phyloP scores from a whole-genome alignment of 2,888 invertebrate species.

The Agrilus cyanescens region DNA sequence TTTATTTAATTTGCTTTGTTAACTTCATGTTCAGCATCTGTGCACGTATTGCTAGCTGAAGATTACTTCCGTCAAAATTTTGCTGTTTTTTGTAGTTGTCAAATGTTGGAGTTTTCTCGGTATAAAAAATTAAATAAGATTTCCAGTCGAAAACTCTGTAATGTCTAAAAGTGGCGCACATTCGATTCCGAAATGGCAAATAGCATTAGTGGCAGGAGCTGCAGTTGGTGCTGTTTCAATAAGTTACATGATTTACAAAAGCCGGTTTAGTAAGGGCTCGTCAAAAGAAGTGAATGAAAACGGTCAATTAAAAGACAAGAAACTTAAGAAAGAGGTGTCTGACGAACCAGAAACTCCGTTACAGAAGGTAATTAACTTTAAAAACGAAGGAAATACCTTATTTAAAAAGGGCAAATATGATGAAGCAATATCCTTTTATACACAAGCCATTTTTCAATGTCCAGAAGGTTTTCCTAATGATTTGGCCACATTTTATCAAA shows the following conservation, averaged over 20 bases:
- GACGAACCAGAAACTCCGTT: conserved; percentile 43
- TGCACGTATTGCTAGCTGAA: no score
- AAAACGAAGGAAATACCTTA: conserved; percentile 77
- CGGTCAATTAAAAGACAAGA: conserved; percentile 14
- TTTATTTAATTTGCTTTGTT: no score
- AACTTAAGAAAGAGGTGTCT: conserved; percentile 17
- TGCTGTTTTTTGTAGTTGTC: no score
- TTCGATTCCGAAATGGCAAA: conserved; percentile 72
- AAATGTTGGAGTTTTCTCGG: no score
- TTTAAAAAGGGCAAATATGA: conserved; percentile 81
- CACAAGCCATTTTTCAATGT: conserved; percentile 86
- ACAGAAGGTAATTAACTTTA: conserved; percentile 64
- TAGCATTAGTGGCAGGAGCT: conserved; percentile 72
- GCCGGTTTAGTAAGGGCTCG: conserved; percentile 44
- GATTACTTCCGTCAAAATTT: no score
- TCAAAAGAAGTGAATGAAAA: conserved; percentile 24
- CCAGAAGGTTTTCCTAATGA: conserved; percentile 60
- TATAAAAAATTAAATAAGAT: no score
- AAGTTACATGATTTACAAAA: conserved; percentile 60
- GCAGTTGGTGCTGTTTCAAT: conserved; percentile 69
- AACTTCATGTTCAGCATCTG: no score
- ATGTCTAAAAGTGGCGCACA: conserved; percentile 25
- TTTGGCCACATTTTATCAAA: conserved; percentile 87
- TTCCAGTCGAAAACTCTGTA: no score
- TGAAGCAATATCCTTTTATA: conserved; percentile 82